Percentiles rank a stretch among this genome's conserved stretches.
phyloP scores from a whole-genome alignment of 2,113 vertebrate genomes.

The Colaptes auratus region DNA sequence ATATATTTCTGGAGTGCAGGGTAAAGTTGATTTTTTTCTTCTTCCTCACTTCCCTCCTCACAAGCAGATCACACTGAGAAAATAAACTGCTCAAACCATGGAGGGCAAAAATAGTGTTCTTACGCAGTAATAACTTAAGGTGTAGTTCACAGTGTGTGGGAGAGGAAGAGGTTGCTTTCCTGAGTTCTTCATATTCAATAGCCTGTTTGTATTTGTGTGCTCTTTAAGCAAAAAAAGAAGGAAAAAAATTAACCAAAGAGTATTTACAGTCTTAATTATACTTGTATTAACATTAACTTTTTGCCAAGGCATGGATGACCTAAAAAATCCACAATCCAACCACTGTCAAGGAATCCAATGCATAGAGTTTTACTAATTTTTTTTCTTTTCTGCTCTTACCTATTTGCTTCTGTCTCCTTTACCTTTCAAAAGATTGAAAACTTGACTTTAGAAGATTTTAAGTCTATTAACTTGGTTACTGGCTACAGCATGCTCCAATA shows the following conservation, averaged over 20 bases:
- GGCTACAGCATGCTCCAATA: not conserved
- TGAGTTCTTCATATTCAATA: constrained; percentile 16
- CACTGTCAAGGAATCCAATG: not conserved
- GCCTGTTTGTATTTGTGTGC: constrained; percentile 3
- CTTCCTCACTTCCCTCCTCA: not conserved
- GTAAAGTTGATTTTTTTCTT: not conserved
- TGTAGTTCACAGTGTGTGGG: constrained; percentile 38
- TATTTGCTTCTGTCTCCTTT: not conserved
- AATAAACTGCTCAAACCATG: constrained; percentile 16
- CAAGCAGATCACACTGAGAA: constrained; percentile 32
- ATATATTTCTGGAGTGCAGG: not conserved
- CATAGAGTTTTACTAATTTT: not conserved
- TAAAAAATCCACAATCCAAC: not conserved
- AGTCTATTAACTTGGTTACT: constrained; percentile 16
- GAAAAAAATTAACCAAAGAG: not conserved
- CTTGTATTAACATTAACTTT: not conserved
- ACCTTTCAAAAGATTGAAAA: constrained; percentile 2
- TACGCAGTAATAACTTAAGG: not conserved
- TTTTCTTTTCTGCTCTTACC: not conserved
- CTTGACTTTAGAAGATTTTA: not conserved
- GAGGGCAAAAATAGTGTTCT: constrained; percentile 16
- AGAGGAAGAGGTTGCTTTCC: constrained; percentile 37
- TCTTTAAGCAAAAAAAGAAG: not conserved
- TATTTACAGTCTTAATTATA: not conserved
- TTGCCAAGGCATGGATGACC: not conserved